Evolutionary conservation across 1,140 invertebrate genomes (phyloP).

Genomic region (Goniozus legneri): DNA sequence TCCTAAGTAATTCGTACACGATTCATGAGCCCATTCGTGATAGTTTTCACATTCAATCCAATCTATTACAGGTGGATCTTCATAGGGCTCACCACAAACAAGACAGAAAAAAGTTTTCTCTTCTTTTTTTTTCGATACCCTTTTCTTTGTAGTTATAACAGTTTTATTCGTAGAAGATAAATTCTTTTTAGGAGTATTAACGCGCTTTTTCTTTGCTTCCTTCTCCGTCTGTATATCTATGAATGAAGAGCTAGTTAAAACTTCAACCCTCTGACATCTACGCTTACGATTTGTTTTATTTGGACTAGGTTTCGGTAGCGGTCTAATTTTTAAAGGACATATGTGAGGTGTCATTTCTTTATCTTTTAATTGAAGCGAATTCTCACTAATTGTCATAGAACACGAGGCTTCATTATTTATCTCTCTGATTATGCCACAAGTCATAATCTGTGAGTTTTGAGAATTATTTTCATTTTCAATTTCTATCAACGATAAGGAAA

Average conservation of each 20-base stretch:
- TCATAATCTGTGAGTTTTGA: not conserved
- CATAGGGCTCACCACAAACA: conserved; percentile 7
- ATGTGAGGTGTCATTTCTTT: not conserved
- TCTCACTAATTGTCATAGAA: not conserved
- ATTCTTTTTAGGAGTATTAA: conserved; percentile 3
- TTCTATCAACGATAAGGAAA: not conserved
- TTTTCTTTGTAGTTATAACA: conserved; percentile 4
- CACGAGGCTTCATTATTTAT: not conserved
- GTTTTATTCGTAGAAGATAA: conserved; percentile 1
- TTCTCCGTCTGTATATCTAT: conserved; percentile 6
- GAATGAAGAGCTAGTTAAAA: conserved; percentile 7
- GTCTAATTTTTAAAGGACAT: conserved; percentile 5
- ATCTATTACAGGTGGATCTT: conserved; percentile 4
- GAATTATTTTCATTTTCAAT: not conserved
- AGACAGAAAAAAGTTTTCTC: conserved; percentile 2
- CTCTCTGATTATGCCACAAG: not conserved
- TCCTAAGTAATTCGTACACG: conserved; percentile 5
- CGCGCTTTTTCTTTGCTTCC: conserved; percentile 1
- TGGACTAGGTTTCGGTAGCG: conserved; percentile 5
- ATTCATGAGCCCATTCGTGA: conserved; percentile 11
- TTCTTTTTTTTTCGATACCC: conserved; percentile 4
- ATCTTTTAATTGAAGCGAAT: conserved; percentile 3
- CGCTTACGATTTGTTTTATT: conserved; percentile 9
- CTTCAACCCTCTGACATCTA: conserved; percentile 8
- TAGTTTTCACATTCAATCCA: conserved; percentile 15